Evolutionary conservation across 2,888 invertebrate species (phyloP).

Genomic region (Alviniconcha strummeri): DNA sequence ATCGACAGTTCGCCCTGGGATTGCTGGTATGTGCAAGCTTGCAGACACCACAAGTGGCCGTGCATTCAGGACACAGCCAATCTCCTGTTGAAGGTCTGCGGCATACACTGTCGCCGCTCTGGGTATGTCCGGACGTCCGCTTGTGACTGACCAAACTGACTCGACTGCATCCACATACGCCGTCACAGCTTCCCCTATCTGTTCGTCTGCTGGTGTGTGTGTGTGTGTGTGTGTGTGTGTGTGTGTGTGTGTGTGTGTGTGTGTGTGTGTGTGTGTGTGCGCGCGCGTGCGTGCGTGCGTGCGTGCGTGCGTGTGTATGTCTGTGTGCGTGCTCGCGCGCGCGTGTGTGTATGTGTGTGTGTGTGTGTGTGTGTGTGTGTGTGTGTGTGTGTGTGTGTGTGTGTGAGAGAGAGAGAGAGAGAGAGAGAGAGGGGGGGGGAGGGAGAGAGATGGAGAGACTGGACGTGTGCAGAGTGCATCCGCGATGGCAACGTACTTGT

Average conservation of each 20-base stretch:
- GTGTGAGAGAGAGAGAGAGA: no score
- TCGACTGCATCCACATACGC: background rate
- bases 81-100: constrained; percentile 24
- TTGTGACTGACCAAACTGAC: background rate
- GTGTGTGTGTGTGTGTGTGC: no score
- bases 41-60: background rate
- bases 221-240: no score
- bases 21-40: background rate
- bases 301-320: no score
- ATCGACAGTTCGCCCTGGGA: constrained; percentile 26
- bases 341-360: no score
- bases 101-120: constrained; percentile 8
- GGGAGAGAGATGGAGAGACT: no score
- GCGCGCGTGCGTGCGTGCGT: no score
- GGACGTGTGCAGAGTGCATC: constrained; percentile 2
- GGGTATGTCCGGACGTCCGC: background rate
- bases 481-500: background rate
- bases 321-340: no score
- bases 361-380: no score
- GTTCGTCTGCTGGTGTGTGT: constrained; percentile 3
- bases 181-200: background rate
- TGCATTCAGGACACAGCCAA: constrained; percentile 11
- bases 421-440: no score
- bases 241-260: no score
- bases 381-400: no score